A percentile compares a stretch with the other conserved stretches of the same genome.
These are phyloP conservation scores for Paralichthys olivaceus DNA, from an alignment of 2,113 vertebrate genomes.

Conservation along the genomic window DNA sequence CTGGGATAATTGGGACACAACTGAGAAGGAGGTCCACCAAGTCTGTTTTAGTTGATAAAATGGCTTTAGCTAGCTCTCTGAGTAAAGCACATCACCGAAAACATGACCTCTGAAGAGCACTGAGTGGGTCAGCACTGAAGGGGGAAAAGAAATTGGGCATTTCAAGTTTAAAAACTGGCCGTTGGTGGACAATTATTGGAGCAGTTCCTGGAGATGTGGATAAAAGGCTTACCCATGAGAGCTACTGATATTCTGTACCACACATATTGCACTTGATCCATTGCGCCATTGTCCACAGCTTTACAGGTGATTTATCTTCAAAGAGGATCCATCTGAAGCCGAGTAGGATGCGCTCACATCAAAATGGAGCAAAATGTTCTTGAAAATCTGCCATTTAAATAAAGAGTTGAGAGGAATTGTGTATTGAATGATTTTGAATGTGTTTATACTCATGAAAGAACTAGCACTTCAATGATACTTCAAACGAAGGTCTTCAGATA, in stretches of 20 bases:
- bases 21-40: conserved; percentile 72
- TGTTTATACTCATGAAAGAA: conserved; percentile 3
- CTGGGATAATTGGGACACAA: conserved; percentile 81
- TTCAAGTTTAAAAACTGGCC: conserved; percentile 56
- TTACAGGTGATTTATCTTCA: conserved; percentile 75
- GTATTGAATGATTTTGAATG: conserved; percentile 1
- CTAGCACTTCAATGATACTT: background rate
- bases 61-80: conserved; percentile 71
- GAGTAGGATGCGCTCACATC: conserved; percentile 29
- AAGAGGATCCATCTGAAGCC: conserved; percentile 58
- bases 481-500: background rate
- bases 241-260: conserved; percentile 74
- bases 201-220: conserved; percentile 73
- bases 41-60: conserved; percentile 77
- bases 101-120: conserved; percentile 64
- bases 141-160: conserved; percentile 21
- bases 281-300: conserved; percentile 65
- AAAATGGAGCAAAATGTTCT: conserved; percentile 44
- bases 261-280: conserved; percentile 69
- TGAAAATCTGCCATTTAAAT: conserved; percentile 31
- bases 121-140: conserved; percentile 42
- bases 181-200: conserved; percentile 69
- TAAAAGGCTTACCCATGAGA: conserved; percentile 76
- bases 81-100: conserved; percentile 67
- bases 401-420: conserved; percentile 11